phyloP scores from a whole-genome alignment of 92 coral and sea anemone genomes.

The Plumapathes pennacea region DNA sequence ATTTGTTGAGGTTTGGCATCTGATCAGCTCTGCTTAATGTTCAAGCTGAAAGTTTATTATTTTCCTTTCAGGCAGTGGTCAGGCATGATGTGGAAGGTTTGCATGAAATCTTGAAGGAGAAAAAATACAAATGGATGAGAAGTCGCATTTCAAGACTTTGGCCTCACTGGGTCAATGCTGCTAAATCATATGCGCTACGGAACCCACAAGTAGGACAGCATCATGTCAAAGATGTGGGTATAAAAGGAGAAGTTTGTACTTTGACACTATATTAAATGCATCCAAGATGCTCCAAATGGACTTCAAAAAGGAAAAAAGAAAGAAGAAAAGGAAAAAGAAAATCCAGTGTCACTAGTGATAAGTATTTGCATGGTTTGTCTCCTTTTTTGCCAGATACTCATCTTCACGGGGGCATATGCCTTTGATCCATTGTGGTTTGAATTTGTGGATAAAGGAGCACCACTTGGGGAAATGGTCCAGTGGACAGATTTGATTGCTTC shows the following conservation, averaged over 20 bases:
- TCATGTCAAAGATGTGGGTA: conserved; percentile 12
- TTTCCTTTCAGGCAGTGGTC: background rate
- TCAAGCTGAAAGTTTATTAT: background rate
- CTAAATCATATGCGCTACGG: conserved; percentile 13
- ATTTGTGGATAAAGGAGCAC: conserved; percentile 66
- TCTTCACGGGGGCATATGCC: conserved; percentile 77
- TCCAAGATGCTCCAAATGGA: background rate
- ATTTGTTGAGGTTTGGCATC: too few species aligned
- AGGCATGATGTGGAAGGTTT: conserved; percentile 3
- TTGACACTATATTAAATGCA: background rate
- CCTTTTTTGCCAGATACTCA: conserved; percentile 46
- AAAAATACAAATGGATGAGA: conserved; percentile 65
- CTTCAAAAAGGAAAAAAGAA: background rate
- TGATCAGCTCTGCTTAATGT: too few species aligned
- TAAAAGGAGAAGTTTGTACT: background rate
- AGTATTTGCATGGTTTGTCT: background rate
- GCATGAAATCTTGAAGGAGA: conserved; percentile 3
- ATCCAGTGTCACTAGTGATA: background rate
- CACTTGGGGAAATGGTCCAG: conserved; percentile 90
- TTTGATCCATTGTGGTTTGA: conserved; percentile 52
- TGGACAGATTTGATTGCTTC: conserved; percentile 86
- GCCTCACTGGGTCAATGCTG: conserved; percentile 73
- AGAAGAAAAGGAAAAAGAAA: background rate
- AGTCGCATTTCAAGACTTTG: conserved; percentile 64
- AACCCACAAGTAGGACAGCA: conserved; percentile 17